Conservation (phyloP, 2,888 invertebrate genomes). For the Drosophila ezoana region DNA sequence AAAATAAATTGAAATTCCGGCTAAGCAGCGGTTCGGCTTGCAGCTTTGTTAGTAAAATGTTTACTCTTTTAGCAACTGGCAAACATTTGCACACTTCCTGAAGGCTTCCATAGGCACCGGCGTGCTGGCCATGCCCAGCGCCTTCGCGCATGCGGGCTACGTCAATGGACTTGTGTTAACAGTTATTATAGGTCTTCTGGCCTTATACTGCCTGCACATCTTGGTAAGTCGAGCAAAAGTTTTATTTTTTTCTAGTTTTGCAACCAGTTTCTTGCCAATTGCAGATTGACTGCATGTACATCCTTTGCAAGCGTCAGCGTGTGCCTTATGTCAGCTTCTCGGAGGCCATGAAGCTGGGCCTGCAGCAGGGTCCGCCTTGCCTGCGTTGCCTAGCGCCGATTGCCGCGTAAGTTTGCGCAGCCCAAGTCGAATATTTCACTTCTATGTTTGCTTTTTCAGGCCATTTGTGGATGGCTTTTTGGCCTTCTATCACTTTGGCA, state of each 20-base stretch:
- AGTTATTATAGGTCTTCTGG: conserved; percentile 93
- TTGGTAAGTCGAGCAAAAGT: conserved; percentile 87
- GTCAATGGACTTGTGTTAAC: conserved; percentile 94
- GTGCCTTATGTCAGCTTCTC: conserved; percentile 93
- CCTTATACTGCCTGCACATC: conserved; percentile 97
- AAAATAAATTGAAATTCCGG: no score
- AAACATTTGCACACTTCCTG: conserved; percentile 95
- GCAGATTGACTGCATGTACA: conserved; percentile 82
- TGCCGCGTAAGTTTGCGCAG: conserved; percentile 83
- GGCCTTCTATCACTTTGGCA: conserved; percentile 97
- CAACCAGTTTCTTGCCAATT: background rate
- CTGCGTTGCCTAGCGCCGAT: conserved; percentile 88
- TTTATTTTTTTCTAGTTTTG: background rate
- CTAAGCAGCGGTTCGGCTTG: no score
- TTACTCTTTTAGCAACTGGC: conserved; percentile 89
- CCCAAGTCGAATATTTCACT: no score
- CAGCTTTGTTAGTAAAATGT: no score
- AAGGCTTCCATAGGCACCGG: conserved; percentile 99
- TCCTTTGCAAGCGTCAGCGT: conserved; percentile 87
- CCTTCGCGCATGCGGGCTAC: conserved; percentile 94
- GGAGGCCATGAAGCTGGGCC: conserved; percentile 91
- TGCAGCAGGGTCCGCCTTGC: conserved; percentile 90
- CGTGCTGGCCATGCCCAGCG: conserved; percentile 96
- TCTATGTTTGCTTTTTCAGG: conserved; percentile 84
- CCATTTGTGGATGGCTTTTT: conserved; percentile 92